These are phyloP conservation scores for Labeo calbasu DNA, from an alignment of 2,797 vertebrate species.

Conservation along the genomic window DNA sequence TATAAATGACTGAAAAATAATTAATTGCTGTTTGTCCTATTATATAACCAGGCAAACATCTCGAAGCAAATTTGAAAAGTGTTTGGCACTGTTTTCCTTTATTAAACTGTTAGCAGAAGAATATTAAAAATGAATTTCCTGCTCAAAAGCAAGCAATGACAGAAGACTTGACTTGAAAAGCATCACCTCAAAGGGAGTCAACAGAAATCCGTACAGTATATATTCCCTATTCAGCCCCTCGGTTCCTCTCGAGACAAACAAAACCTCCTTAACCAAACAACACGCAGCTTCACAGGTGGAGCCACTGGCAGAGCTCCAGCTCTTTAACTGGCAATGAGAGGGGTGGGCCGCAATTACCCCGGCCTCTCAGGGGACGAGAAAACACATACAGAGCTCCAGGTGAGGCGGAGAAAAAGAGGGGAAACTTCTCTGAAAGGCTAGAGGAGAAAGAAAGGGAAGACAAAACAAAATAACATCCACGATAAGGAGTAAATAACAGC, in stretches of 20 bases:
- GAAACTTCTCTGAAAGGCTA: constrained; percentile 50
- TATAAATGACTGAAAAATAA: background rate
- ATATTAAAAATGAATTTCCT: constrained; percentile 28
- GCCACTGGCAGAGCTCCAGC: constrained; percentile 65
- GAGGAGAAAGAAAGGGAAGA: constrained; percentile 51
- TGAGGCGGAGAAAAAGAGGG: constrained; percentile 28
- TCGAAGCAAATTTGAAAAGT: constrained; percentile 9
- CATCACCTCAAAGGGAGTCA: background rate
- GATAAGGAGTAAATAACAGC: constrained; percentile 68
- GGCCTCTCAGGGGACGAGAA: constrained; percentile 45
- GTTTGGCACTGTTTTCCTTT: constrained; percentile 27
- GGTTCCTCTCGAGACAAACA: constrained; percentile 57
- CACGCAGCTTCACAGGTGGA: constrained; percentile 57
- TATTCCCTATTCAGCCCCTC: constrained; percentile 54
- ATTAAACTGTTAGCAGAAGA: constrained; percentile 27
- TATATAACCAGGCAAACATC: constrained; percentile 37
- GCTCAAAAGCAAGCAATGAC: constrained; percentile 17
- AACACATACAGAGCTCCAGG: constrained; percentile 23
- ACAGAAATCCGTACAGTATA: background rate
- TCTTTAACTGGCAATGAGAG: constrained; percentile 67
- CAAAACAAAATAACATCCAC: constrained; percentile 57
- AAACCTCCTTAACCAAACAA: constrained; percentile 64
- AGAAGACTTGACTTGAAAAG: constrained; percentile 18
- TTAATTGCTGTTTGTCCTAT: background rate
- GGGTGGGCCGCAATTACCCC: constrained; percentile 66